Percentiles rank a stretch among this genome's conserved stretches.
These are phyloP conservation scores for Cyclura pinguis DNA, from an alignment of 2,797 vertebrate species.

Conservation along the genomic window DNA sequence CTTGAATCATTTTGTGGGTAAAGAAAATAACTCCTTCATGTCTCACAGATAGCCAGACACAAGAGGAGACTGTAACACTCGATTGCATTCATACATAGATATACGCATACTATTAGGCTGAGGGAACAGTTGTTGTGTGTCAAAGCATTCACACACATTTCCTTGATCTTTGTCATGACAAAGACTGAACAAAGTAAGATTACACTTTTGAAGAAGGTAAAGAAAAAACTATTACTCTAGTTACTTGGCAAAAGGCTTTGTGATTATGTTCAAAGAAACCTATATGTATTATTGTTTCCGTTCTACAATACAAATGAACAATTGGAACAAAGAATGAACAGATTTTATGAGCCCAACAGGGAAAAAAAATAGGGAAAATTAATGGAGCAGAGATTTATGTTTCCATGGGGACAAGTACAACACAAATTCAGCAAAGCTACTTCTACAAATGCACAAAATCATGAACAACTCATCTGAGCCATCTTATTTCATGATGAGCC, in stretches of 20 bases:
- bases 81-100: not conserved
- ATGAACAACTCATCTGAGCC: not conserved
- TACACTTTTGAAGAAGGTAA: not conserved
- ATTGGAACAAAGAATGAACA: not conserved
- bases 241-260: not conserved
- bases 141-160: not conserved
- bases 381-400: not conserved
- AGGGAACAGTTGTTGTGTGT: not conserved
- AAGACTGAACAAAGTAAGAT: not conserved
- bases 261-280: not conserved
- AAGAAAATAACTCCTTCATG: not conserved
- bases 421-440: not conserved
- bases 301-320: constrained; percentile 1
- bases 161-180: not conserved
- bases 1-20: not conserved
- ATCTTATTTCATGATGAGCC: not conserved
- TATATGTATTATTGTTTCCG: not conserved
- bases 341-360: not conserved
- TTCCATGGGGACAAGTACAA: not conserved
- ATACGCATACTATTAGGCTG: not conserved
- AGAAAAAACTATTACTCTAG: constrained; percentile 7
- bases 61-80: not conserved
- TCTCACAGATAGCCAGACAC: not conserved
- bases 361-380: not conserved
- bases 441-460: not conserved